Evolutionary conservation across 2,888 invertebrate species (phyloP), one percentile per base, ranked within the genome.

Genomic region (Acanthococcus lagerstroemiae): DNA sequence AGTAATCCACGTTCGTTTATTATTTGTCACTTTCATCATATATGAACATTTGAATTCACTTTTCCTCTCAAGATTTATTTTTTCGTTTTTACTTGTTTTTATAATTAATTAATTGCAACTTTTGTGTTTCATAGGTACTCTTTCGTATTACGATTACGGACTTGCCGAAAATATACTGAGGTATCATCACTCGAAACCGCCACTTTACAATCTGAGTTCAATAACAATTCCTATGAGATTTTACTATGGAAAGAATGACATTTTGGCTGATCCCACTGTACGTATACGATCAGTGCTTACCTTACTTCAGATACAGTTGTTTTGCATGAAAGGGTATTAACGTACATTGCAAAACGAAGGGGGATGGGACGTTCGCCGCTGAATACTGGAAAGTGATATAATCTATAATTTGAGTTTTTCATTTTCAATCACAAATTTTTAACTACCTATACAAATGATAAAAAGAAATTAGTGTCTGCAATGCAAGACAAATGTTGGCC

Each of bases 201-300:
- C 87, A 0, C 76, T 79, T 65, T 88, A 88, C 72, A 79, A 83
- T 60, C 44, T 87, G 12, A 76, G 78, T 15, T 80, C 80, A 67
- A 82, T 87, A 56, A 80, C 80, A 6, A 76, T 82, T n/a, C 86
- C 87, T 0, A 71, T 86, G 2, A 83, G 83, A 45, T 73, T 90
- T 45, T 83, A 86, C 70, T 85, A 83, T 72, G 81, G 83, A 1
- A 77, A 82, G 44, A 86, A 88, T 71, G 92, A 91, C 75, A 86
- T 84, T 83, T 75, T 91, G 1, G 81, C 88, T 0, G 82, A 83
- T 76, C 78, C n/a, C 80, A 80, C 66, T 82, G 87, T 63, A 79
- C 80, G 15, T 75, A 82, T 19, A 85, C n/a, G n/a, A 85, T 0
- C 70, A 85, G 4, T 45, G 12, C 46, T 19, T 21, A 52, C 52